Percentiles rank a stretch among this genome's conserved stretches.
Evolutionary conservation across 2,888 invertebrate genomes (phyloP).

Genomic region (Lasius platythorax): DNA sequence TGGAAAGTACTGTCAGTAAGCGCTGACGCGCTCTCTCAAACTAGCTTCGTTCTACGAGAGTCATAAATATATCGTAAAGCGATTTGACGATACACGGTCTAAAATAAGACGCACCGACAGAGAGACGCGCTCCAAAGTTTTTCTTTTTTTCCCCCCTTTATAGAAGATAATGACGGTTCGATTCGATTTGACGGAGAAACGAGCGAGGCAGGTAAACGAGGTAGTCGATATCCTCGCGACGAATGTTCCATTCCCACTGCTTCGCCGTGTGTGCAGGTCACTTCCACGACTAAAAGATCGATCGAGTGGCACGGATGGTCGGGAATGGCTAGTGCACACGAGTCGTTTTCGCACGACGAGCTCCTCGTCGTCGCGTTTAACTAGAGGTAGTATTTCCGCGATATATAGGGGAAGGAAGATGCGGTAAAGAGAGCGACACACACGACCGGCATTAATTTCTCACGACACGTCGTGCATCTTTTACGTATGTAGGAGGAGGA

Average conservation of each 20-base stretch:
- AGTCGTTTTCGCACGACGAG: slow-evolving; percentile 42
- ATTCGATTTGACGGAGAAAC: slow-evolving; percentile 48
- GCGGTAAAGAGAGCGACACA: slow-evolving; percentile 56
- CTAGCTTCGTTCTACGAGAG: not conserved
- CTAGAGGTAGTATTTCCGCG: slow-evolving; percentile 30
- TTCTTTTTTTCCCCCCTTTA: not conserved
- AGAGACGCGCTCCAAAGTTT: not conserved
- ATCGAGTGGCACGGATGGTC: slow-evolving; percentile 38
- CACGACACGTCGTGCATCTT: slow-evolving; percentile 56
- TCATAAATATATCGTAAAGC: not conserved
- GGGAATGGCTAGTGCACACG: not conserved
- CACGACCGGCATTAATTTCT: slow-evolving; percentile 57
- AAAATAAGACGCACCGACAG: not conserved
- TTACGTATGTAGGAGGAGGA: not conserved
- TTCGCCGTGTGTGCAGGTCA: slow-evolving; percentile 40
- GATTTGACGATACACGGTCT: not conserved
- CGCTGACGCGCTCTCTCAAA: not conserved
- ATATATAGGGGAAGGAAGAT: slow-evolving; percentile 25
- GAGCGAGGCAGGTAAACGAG: slow-evolving; percentile 45
- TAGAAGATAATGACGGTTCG: slow-evolving; percentile 1
- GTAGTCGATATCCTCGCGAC: slow-evolving; percentile 51
- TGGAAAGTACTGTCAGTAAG: too few species aligned
- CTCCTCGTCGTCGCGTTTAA: slow-evolving; percentile 22
- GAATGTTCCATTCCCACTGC: slow-evolving; percentile 53
- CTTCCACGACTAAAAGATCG: slow-evolving; percentile 46